phyloP scores from a whole-genome alignment of 2,113 vertebrate genomes.

The Leptobrachium leishanense region DNA sequence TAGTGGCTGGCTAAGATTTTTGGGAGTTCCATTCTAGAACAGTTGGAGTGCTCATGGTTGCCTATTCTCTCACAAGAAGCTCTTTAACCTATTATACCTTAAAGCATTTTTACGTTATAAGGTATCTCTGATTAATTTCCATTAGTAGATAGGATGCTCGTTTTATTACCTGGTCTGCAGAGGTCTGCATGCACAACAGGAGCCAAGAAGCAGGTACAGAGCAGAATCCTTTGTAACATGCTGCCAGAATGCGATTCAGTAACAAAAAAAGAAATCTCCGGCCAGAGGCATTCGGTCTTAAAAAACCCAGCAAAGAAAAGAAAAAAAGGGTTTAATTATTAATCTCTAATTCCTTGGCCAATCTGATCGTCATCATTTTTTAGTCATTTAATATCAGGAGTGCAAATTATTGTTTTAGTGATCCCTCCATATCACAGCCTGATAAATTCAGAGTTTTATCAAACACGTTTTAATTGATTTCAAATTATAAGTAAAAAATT shows the following conservation, averaged over 20 bases:
- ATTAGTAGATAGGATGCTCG: no score
- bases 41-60: no score
- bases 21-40: no score
- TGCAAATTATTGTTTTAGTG: background rate
- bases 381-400: slow-evolving; percentile 40
- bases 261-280: slow-evolving; percentile 51
- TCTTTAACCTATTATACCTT: no score
- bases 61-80: no score
- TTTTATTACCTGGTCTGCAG: slow-evolving; percentile 68
- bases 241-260: slow-evolving; percentile 53
- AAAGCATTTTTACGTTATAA: no score
- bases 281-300: slow-evolving; percentile 58
- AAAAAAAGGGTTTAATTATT: slow-evolving; percentile 71
- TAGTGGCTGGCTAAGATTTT: no score
- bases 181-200: slow-evolving; percentile 56
- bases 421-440: slow-evolving; percentile 1
- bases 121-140: no score
- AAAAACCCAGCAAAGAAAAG: slow-evolving; percentile 58
- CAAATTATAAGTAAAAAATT: no score
- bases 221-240: slow-evolving; percentile 67
- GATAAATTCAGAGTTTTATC: background rate
- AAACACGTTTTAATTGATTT: no score
- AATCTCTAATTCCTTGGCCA: slow-evolving; percentile 60
- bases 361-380: slow-evolving; percentile 55
- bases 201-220: slow-evolving; percentile 60